phyloP scores from a whole-genome alignment of 1,140 invertebrate genomes.

The Pseudomyrmex gracilis region DNA sequence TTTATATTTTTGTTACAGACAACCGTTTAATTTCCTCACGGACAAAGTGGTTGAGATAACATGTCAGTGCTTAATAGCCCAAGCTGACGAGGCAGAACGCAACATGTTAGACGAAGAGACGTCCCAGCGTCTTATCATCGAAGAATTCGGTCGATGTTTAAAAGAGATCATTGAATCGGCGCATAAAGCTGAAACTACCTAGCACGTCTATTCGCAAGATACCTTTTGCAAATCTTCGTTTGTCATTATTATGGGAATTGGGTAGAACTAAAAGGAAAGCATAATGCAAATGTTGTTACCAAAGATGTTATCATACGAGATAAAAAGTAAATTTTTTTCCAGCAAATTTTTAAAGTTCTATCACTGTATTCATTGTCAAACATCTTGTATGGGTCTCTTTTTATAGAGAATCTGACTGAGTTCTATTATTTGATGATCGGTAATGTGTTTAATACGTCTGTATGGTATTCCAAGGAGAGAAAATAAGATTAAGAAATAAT shows the following conservation, averaged over 20 bases:
- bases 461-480: conserved; percentile 22
- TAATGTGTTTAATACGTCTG: conserved; percentile 38
- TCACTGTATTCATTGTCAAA: no score
- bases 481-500: conserved; percentile 16
- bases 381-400: no score
- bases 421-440: conserved; percentile 33
- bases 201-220: conserved; percentile 75
- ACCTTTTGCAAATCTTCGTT: conserved; percentile 33
- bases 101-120: conserved; percentile 89
- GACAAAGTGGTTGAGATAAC: conserved; percentile 98
- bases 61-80: conserved; percentile 96
- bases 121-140: conserved; percentile 94
- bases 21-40: conserved; percentile 95
- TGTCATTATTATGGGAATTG: conserved; percentile 45
- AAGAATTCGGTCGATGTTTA: conserved; percentile 98
- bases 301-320: conserved; percentile 58
- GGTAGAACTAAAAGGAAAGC: conserved; percentile 25
- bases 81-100: conserved; percentile 93
- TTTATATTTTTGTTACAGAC: conserved; percentile 84
- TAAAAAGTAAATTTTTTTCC: neutral
- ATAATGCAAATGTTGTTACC: conserved; percentile 65
- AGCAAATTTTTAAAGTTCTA: neutral
- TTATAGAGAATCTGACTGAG: neutral
- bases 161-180: conserved; percentile 95
- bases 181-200: conserved; percentile 87